These are phyloP conservation scores for Siniperca knerii DNA, from an alignment of 2,113 vertebrate genomes.

Conservation along the genomic window DNA sequence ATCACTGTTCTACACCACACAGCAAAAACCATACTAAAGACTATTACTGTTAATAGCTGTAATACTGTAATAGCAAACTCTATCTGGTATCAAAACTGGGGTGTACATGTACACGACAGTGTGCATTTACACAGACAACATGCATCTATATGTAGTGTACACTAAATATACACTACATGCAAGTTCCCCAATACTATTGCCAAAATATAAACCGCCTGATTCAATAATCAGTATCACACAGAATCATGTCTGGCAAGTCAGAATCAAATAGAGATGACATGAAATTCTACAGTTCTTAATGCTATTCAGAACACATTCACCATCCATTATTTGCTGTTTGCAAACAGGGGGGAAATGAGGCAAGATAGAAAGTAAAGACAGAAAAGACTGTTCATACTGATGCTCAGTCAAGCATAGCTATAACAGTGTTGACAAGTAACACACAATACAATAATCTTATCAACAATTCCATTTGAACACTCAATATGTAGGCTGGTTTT, in stretches of 20 bases:
- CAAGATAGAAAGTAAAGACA: background rate
- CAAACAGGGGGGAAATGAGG: background rate
- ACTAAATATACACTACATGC: background rate
- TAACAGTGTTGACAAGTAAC: background rate
- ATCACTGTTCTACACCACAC: background rate
- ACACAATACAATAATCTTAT: background rate
- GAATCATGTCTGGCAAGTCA: background rate
- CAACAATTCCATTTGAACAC: slow-evolving; percentile 4
- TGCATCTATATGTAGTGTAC: background rate
- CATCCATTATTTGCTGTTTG: background rate
- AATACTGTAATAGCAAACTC: background rate
- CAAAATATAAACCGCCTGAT: background rate
- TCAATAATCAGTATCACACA: background rate
- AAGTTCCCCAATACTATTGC: background rate
- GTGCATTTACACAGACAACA: background rate
- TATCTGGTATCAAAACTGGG: background rate
- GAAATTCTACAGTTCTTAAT: background rate
- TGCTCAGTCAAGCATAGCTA: background rate
- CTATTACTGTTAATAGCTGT: background rate
- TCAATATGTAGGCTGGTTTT: background rate
- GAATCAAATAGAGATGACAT: background rate
- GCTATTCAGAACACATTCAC: background rate
- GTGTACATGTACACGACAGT: background rate
- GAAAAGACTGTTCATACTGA: background rate
- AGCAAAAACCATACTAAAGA: background rate